Base-by-base conservation (phyloP, 37 sponge, comb jelly and placozoan genomes). In the Diacarnus erythraeanus region DNA sequence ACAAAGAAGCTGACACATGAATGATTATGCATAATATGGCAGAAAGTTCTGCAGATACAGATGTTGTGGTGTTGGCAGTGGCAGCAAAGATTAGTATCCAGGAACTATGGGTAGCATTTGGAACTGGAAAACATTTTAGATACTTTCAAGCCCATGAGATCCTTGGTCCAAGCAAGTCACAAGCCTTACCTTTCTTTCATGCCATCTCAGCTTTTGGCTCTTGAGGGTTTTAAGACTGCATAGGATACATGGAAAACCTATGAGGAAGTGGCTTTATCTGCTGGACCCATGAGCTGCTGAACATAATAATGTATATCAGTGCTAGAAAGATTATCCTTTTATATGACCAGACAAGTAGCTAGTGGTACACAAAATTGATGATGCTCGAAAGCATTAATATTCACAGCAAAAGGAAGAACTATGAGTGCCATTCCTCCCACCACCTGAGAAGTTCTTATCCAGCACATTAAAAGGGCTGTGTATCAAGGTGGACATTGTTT, bases 101-200 rank as follows among this genome's bases (percentile, higher is more conserved):
- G 64, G 71, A 71, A 42, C 57, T 69, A 4, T 80, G 80, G 70
- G 37, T 80, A 1, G 71, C 80, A 38, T 31, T 65, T 65, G 66
- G 31, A 31, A 30, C 34, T 12, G 80, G 80, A 1, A 68, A 80
- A 57, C 1, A 44, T 39, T 80, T 80, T 30, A 67, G 70, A 65
- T 80, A 42, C 57, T 21, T 80, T 26, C 57, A 56, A 66, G 78
- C 56, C 57, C 80, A 80, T 44, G 22, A 69, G 56, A 47, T 80
- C n/a, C 71, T 80, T 41, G 80, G 70, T 27, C 80, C 54, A 6
- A 41, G 40, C 2, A 69, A 80, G 59, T 31, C 71, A 4, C 71
- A 35, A 42, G 69, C 80, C 23, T 29, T 80, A 17, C 70, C 80
- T 1, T 34, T 80, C 35, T 68, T 80, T 80, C 80, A 68, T 68